Evolutionary conservation across 2,113 vertebrate species (phyloP).

Genomic region (Porphyrio hochstetteri): DNA sequence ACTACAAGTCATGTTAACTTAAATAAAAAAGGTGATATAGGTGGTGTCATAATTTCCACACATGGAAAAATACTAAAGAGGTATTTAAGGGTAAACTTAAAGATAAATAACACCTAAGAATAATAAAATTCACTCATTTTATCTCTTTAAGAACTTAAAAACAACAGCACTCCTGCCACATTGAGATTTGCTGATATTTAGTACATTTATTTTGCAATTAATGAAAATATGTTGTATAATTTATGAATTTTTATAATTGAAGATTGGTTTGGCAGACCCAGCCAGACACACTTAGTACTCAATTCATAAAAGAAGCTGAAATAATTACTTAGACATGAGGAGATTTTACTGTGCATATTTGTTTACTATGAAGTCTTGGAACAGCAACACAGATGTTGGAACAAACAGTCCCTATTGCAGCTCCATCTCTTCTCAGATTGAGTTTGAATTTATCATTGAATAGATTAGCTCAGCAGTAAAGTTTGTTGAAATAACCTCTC

Average conservation of each 20-base stretch:
- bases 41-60: background rate
- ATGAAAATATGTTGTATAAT: slow-evolving; percentile 27
- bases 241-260: slow-evolving; percentile 14
- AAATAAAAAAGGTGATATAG: background rate
- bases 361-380: slow-evolving; percentile 31
- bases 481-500: background rate
- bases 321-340: background rate
- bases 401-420: background rate
- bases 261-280: background rate
- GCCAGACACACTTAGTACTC: background rate
- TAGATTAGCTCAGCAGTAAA: slow-evolving; percentile 3
- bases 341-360: slow-evolving; percentile 19
- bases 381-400: slow-evolving; percentile 43
- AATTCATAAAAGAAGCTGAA: background rate
- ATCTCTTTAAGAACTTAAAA: background rate
- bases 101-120: background rate
- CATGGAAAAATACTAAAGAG: background rate
- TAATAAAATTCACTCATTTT: background rate
- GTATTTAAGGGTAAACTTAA: background rate
- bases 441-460: background rate
- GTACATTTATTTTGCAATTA: background rate
- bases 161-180: background rate
- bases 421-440: background rate
- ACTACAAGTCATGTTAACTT: background rate
- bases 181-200: background rate